Evolutionary conservation across 2,888 invertebrate species (phyloP).

Genomic region (Ormia ochracea): DNA sequence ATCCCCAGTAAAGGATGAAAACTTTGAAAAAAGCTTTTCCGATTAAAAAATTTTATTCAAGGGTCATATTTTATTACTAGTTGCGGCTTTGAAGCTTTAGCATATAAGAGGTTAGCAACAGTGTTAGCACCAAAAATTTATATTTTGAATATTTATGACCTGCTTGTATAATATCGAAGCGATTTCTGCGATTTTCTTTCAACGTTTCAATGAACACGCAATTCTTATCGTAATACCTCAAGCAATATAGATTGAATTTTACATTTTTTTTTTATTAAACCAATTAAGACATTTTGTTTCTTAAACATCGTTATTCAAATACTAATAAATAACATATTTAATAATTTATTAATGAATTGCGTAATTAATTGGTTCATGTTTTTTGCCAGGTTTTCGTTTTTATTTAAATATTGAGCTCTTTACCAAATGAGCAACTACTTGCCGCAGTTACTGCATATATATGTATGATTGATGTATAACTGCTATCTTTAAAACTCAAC

Average conservation of each 20-base stretch:
- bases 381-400: conserved; percentile 21
- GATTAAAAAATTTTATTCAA: too few relatives aligned
- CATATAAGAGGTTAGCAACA: too few relatives aligned
- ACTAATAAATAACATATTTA: background rate
- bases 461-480: background rate
- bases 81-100: too few relatives aligned
- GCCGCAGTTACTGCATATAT: conserved; percentile 9
- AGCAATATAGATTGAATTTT: conserved; percentile 34
- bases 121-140: conserved; percentile 1
- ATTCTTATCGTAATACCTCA: conserved; percentile 45
- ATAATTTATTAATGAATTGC: background rate
- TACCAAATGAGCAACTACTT: conserved; percentile 32
- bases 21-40: too few relatives aligned
- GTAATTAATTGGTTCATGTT: background rate
- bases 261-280: background rate
- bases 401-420: conserved; percentile 29
- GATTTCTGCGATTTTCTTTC: background rate
- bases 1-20: too few relatives aligned
- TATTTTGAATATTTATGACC: conserved; percentile 4
- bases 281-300: conserved; percentile 11
- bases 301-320: background rate
- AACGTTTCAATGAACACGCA: conserved; percentile 31
- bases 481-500: conserved; percentile 32
- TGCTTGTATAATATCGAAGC: background rate
- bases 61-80: too few relatives aligned